phyloP scores from a whole-genome alignment of 1,140 invertebrate species.

The Drosophila kanapiae region DNA sequence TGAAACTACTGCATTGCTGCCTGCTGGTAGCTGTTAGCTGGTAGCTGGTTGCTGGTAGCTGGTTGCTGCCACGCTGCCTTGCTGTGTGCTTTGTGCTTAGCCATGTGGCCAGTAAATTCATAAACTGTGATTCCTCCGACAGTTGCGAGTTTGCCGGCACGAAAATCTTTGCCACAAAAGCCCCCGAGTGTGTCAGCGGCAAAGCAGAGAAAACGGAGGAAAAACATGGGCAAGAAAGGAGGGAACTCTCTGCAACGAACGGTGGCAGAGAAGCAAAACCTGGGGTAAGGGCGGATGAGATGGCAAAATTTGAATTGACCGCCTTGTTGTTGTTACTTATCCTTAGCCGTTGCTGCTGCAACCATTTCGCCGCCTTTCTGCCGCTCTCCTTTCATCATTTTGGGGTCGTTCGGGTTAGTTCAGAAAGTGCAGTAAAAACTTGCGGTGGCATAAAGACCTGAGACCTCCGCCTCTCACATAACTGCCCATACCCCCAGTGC shows the following conservation, averaged over 20 bases:
- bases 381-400: constrained; percentile 27
- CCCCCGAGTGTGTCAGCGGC: constrained; percentile 46
- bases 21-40: constrained; percentile 22
- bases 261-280: constrained; percentile 5
- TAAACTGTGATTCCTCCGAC: constrained; percentile 71
- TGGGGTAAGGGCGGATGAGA: not conserved
- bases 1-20: constrained; percentile 27
- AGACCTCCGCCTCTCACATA: constrained; percentile 55
- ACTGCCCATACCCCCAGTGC: constrained; percentile 27
- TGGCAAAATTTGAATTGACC: constrained; percentile 56
- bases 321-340: constrained; percentile 63
- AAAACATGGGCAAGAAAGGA: constrained; percentile 11
- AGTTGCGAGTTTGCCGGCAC: constrained; percentile 39
- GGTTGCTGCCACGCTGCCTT: constrained; percentile 6
- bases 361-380: constrained; percentile 17
- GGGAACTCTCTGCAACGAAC: constrained; percentile 20
- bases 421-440: constrained; percentile 81
- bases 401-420: constrained; percentile 60
- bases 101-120: constrained; percentile 77
- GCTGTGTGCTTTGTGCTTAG: constrained; percentile 49
- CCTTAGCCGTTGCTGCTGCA: constrained; percentile 26
- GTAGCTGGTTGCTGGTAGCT: constrained; percentile 22
- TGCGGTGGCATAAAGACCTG: constrained; percentile 81
- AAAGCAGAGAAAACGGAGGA: constrained; percentile 15
- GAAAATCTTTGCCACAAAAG: constrained; percentile 61